Base-by-base conservation (phyloP, 2,888 invertebrate species). In the Drosophila diplacantha region DNA sequence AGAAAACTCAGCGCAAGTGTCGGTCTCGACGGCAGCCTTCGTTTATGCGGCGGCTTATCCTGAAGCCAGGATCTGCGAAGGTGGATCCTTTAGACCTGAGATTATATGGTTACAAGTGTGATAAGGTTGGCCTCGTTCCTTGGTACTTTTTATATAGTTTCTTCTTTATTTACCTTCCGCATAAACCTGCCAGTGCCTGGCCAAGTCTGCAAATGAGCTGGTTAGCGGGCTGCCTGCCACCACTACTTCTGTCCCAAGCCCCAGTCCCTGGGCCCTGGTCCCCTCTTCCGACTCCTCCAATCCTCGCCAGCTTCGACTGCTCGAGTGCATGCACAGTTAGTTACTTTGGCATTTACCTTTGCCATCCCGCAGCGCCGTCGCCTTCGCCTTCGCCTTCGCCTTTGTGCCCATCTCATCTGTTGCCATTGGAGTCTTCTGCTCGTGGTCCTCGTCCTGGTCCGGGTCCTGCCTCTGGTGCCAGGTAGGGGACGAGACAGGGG, bases 1-100 rank as follows among this genome's bases (percentile, higher is more conserved):
- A 75, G 81, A 78, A 77, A 80, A 80, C 75, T 80, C 77, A 65
- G 64, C 72, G 69, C 80, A 74, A 74, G 75, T 74, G 76, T 60
- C 63, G 63, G 59, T 53, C 39, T 32, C 51, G 39, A 58, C 59
- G 58, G 20, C 29, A 22, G 32, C 11, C 32, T 11, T 16, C 18
- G 58, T 58, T 59, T 46, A 65, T 53, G 50, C 53, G 9, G 3
- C 9, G 1, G 7, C 0, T 14, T 18, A 18, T 31, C 44, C 18
- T 20, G 44, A 20, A 31, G 20, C 18, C 44, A 31, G 44, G 18
- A 44, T 31, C 26, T 35, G n/a, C 2, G 7, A 8, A 8, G 7
- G 4, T 9, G 4, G 7, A 35, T 35, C 35, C 6, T 7, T 22
- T 8, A 8, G 4, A 1, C 7, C 0, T 8, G 1, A 14, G 4